A percentile compares a stretch with the other conserved stretches of the same genome.
phyloP scores from a whole-genome alignment of 2,888 invertebrate genomes.

The Xylota sylvarum region DNA sequence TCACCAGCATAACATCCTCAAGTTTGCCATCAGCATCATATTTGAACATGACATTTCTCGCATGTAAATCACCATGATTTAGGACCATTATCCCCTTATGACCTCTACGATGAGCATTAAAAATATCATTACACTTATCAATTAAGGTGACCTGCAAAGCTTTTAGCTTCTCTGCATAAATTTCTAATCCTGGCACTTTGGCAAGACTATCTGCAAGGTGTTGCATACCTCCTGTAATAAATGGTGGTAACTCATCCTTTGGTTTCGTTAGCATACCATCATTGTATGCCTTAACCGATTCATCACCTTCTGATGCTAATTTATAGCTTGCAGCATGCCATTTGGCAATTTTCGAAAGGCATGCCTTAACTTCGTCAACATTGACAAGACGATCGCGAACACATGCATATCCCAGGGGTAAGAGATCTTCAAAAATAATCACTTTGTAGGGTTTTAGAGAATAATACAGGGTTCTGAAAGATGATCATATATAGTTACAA shows the following conservation, averaged over 20 bases:
- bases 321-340: constrained; percentile 77
- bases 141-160: constrained; percentile 26
- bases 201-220: constrained; percentile 14
- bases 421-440: constrained; percentile 73
- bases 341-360: constrained; percentile 71
- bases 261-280: constrained; percentile 30
- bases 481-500: neutral
- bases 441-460: constrained; percentile 48
- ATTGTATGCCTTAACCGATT: constrained; percentile 5
- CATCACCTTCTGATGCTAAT: constrained; percentile 52
- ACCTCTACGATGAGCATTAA: constrained; percentile 14
- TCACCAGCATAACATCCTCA: constrained; percentile 55
- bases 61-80: constrained; percentile 63
- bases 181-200: constrained; percentile 11
- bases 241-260: constrained; percentile 16
- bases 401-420: constrained; percentile 57
- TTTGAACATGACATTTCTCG: constrained; percentile 56
- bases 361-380: constrained; percentile 55
- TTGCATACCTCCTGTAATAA: constrained; percentile 16
- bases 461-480: constrained; percentile 50
- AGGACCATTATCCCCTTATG: constrained; percentile 43
- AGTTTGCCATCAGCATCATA: neutral
- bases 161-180: constrained; percentile 21
- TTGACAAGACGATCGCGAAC: constrained; percentile 59
- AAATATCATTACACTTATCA: constrained; percentile 37